These are phyloP conservation scores for Xenopus borealis DNA, from an alignment of 2,113 vertebrate species.

Conservation along the genomic window DNA sequence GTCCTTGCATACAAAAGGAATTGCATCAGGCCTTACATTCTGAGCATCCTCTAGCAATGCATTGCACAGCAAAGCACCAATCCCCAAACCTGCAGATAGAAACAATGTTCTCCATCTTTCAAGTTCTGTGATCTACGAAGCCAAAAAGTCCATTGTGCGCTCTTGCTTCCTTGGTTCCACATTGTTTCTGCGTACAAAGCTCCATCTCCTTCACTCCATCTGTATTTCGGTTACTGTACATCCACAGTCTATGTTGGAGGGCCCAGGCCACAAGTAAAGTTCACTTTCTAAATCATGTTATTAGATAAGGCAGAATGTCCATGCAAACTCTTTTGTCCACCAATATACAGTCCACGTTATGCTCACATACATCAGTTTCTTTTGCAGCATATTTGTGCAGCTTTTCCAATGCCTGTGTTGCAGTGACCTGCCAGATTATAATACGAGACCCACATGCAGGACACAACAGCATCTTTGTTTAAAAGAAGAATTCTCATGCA, in stretches of 20 bases:
- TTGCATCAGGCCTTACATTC: not conserved
- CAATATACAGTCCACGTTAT: not conserved
- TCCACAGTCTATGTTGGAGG: not conserved
- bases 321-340: not conserved
- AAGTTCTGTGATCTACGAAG: not conserved
- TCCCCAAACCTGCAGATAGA: not conserved
- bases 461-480: not conserved
- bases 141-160: not conserved
- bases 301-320: not conserved
- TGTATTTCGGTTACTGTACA: not conserved
- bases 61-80: constrained; percentile 5
- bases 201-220: not conserved
- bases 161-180: not conserved
- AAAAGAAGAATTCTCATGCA: not conserved
- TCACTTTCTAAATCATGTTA: not conserved
- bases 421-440: not conserved
- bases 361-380: not conserved
- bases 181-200: not conserved
- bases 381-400: not conserved
- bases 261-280: not conserved
- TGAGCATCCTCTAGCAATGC: not conserved
- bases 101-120: not conserved
- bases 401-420: not conserved
- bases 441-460: not conserved
- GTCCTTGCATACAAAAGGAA: not conserved